Conservation (phyloP, 2,888 invertebrate species). For the Yponomeuta plumbellus region DNA sequence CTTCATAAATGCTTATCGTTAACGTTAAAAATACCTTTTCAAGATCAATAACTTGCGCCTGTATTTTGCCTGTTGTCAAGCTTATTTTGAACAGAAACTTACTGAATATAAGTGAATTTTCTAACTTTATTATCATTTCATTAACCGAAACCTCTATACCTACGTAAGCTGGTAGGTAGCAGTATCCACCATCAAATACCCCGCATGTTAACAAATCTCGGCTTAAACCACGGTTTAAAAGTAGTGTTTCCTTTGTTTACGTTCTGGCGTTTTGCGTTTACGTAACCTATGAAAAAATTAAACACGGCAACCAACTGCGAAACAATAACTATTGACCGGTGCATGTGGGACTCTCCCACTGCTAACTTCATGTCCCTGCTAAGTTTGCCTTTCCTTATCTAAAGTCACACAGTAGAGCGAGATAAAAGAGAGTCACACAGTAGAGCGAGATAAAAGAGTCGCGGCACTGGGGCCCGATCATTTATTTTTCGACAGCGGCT, state of each 20-base stretch:
- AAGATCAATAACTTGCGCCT: not conserved
- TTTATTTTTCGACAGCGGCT: constrained; percentile 26
- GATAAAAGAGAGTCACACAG: constrained; percentile 33
- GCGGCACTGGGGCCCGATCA: constrained; percentile 29
- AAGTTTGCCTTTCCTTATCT: constrained; percentile 23
- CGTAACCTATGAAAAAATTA: not conserved
- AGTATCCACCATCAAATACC: not conserved
- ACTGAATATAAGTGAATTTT: not conserved
- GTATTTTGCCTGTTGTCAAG: not conserved
- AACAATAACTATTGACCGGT: not conserved
- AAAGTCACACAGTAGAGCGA: constrained; percentile 32
- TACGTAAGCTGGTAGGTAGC: not conserved
- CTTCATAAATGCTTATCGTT: not conserved
- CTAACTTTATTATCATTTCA: not conserved
- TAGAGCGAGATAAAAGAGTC: constrained; percentile 41
- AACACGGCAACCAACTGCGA: not conserved
- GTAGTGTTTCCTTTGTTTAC: constrained; percentile 10
- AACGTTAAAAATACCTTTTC: not conserved
- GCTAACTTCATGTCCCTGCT: constrained; percentile 1
- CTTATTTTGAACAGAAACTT: not conserved
- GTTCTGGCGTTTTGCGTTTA: not conserved
- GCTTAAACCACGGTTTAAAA: not conserved
- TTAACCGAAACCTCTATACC: not conserved
- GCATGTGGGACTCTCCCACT: not conserved
- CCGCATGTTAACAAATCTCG: not conserved